phyloP scores from a whole-genome alignment of 2,113 vertebrate genomes.

The Pachypanchax playfairii region DNA sequence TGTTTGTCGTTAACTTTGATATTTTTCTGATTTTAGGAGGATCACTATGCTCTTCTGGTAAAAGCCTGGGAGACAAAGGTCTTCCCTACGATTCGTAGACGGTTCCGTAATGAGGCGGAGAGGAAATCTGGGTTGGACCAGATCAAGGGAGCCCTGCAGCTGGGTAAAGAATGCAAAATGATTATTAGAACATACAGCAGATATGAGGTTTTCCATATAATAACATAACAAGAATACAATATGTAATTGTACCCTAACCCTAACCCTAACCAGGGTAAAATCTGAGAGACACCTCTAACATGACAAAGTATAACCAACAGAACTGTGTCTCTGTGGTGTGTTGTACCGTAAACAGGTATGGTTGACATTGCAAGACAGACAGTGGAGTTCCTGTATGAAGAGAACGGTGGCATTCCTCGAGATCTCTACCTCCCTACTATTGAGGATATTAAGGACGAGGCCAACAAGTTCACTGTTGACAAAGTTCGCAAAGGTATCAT shows the following conservation, averaged over 20 bases:
- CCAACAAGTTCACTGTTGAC: slow-evolving; percentile 98
- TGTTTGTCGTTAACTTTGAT: slow-evolving; percentile 11
- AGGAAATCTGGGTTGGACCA: slow-evolving; percentile 97
- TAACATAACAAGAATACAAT: not conserved
- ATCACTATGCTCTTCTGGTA: slow-evolving; percentile 95
- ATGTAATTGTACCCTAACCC: too few relatives aligned
- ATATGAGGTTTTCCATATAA: not conserved
- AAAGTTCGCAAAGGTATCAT: slow-evolving; percentile 97
- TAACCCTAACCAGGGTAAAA: too few relatives aligned
- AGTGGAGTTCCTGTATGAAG: slow-evolving; percentile 97
- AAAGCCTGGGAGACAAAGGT: slow-evolving; percentile 99
- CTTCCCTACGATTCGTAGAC: slow-evolving; percentile 96
- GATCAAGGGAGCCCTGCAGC: slow-evolving; percentile 96
- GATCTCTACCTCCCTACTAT: slow-evolving; percentile 98
- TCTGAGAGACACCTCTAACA: too few relatives aligned
- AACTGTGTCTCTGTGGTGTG: not conserved
- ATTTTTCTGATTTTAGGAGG: slow-evolving; percentile 82
- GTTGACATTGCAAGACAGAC: slow-evolving; percentile 98
- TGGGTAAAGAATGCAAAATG: slow-evolving; percentile 79
- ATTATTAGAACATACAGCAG: not conserved
- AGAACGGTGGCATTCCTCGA: slow-evolving; percentile 96
- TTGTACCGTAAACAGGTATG: slow-evolving; percentile 69
- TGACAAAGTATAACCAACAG: not conserved
- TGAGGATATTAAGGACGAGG: slow-evolving; percentile 98
- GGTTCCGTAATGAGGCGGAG: slow-evolving; percentile 97